Evolutionary conservation across 2,113 vertebrate genomes (phyloP).

Genomic region (Sapayoa aenigma): DNA sequence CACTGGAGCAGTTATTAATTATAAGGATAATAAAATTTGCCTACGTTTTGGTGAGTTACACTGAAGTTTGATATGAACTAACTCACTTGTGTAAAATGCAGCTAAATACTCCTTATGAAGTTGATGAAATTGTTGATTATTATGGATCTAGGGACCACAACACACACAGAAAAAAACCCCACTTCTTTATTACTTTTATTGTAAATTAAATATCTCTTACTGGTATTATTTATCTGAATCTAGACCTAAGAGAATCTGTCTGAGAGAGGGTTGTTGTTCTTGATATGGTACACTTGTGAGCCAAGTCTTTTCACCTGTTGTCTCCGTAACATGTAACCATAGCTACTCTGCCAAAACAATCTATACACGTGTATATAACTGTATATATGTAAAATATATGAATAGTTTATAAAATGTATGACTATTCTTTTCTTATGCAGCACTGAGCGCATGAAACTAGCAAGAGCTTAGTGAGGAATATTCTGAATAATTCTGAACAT

Average conservation of each 20-base stretch:
- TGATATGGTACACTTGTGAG: background rate
- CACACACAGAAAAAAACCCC: fast-evolving
- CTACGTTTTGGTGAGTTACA: background rate
- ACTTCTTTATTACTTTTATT: background rate
- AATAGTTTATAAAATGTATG: background rate
- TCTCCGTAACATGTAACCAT: background rate
- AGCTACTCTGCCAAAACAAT: background rate
- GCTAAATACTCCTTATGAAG: background rate
- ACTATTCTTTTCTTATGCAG: background rate
- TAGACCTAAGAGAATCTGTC: background rate
- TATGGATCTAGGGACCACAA: background rate
- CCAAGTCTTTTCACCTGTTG: background rate
- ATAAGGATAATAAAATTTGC: background rate
- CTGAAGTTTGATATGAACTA: background rate
- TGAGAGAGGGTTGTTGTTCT: background rate
- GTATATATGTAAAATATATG: background rate
- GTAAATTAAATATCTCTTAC: background rate
- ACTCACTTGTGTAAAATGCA: background rate
- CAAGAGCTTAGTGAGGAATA: background rate
- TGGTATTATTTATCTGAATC: background rate
- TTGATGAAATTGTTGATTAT: background rate
- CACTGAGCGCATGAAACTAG: background rate
- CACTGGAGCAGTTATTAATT: background rate
- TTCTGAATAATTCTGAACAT: background rate
- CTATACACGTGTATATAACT: fast-evolving